Evolutionary conservation across 2,888 invertebrate species (phyloP).

Genomic region (Apamea monoglypha): DNA sequence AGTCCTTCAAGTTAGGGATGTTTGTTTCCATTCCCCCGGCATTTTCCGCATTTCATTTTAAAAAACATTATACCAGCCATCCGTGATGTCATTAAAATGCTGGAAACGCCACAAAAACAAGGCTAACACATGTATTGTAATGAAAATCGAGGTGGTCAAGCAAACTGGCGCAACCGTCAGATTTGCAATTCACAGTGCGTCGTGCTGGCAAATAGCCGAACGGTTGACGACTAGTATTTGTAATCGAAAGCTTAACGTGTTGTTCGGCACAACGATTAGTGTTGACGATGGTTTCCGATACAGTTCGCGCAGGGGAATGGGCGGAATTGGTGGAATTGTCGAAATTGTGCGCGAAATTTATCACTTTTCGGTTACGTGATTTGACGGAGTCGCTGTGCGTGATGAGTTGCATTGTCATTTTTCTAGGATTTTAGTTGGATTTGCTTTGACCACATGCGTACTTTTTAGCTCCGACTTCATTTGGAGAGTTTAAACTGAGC

Average conservation of each 20-base stretch:
- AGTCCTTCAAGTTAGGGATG: neutral
- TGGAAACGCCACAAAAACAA: conserved; percentile 44
- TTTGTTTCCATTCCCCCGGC: neutral
- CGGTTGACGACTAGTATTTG: conserved; percentile 73
- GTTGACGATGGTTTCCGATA: conserved; percentile 67
- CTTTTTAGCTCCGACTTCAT: neutral
- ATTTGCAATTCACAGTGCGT: conserved; percentile 78
- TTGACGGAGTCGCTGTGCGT: conserved; percentile 9
- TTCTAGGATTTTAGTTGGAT: neutral
- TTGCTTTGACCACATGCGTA: neutral
- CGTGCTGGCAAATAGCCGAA: conserved; percentile 74
- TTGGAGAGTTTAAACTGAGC: neutral
- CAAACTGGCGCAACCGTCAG: conserved; percentile 51
- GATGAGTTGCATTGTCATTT: neutral
- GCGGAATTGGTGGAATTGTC: conserved; percentile 25
- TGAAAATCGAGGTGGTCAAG: conserved; percentile 62
- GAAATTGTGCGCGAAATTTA: conserved; percentile 44
- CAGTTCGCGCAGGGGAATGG: conserved; percentile 41
- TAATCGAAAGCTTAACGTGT: conserved; percentile 76
- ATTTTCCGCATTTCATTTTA: conserved; percentile 12
- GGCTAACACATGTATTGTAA: conserved; percentile 60
- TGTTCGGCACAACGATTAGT: conserved; percentile 70
- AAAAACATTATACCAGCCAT: conserved; percentile 1
- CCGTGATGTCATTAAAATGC: conserved; percentile 49
- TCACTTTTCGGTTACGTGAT: conserved; percentile 39